Conservation (phyloP, 2,797 vertebrate species). For the Molossus alvarezi region DNA sequence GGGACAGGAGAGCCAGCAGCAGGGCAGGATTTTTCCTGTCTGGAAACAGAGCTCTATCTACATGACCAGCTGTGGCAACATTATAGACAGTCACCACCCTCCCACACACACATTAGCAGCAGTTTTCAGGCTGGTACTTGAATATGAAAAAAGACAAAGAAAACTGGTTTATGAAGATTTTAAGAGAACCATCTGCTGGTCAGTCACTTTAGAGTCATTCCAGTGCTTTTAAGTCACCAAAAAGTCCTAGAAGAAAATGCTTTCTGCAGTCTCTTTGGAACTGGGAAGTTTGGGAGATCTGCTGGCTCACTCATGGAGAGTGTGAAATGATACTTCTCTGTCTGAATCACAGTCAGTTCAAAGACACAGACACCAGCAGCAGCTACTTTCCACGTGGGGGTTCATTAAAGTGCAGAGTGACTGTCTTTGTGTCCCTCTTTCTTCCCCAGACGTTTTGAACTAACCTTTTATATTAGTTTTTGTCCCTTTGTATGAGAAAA, state of each 20-base stretch:
- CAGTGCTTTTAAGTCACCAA: slow-evolving; percentile 10
- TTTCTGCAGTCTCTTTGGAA: slow-evolving; percentile 27
- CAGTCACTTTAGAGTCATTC: background rate
- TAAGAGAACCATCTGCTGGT: background rate
- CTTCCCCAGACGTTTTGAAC: slow-evolving; percentile 79
- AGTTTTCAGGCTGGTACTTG: slow-evolving; percentile 12
- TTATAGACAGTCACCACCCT: background rate
- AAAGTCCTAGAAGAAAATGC: slow-evolving; percentile 60
- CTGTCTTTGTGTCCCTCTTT: slow-evolving; percentile 71
- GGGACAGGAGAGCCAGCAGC: background rate
- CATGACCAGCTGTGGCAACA: background rate
- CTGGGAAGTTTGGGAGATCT: slow-evolving; percentile 37
- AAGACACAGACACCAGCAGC: slow-evolving; percentile 61
- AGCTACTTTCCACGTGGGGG: slow-evolving; percentile 17
- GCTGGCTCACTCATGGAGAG: background rate
- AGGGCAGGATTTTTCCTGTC: slow-evolving; percentile 9
- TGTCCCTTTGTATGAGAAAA: slow-evolving; percentile 80
- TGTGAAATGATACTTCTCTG: slow-evolving; percentile 66
- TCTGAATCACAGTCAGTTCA: slow-evolving; percentile 73
- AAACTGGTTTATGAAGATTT: background rate
- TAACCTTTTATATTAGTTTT: slow-evolving; percentile 74
- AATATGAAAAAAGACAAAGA: slow-evolving; percentile 1
- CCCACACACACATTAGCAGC: background rate
- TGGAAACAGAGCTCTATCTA: background rate
- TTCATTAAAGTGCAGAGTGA: slow-evolving; percentile 73